Base-by-base conservation (phyloP, 2,888 invertebrate species). In the Sphecodes monilicornis region DNA sequence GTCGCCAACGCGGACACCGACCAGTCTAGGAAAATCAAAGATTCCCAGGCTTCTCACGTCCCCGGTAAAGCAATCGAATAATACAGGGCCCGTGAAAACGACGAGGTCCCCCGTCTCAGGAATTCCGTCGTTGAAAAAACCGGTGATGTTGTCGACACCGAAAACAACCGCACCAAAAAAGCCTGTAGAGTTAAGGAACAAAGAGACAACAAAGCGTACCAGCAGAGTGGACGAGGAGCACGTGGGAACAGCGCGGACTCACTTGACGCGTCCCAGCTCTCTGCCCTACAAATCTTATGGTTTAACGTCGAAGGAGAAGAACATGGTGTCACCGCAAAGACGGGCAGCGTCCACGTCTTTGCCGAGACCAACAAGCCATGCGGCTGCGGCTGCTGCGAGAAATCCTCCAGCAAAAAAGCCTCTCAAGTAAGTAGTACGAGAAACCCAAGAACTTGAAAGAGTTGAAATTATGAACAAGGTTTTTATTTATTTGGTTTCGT, bases 1-100 rank as follows among this genome's bases (percentile, higher is more conserved):
- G 11, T 95, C 95, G 3, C 95, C 96, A 0, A 95, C 95, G 46
- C 94, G 95, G 77, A 93, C 94, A n/a, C 94, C 93, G 3, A 91
- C 93, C 6, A 92, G 88, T 69, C 79, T 90, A 32, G 95, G 95
- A 18, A 97, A 97, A 84, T 97, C 97, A 0, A 97, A 97, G 92
- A 98, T 97, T 90, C 97, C 97, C 3, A 95, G 97, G 82, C 96
- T 97, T 1, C 97, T 97, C 86, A 96, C 97, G 1, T 97, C 97
- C 39, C 97, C 97, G 29, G 96, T 97, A 5, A 96, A 96, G 89
- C 96, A 97, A 26, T 95, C 95, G 95, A 89, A 76, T 43, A 46
- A 74, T 18, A 50, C 76, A 39, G 74, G 77, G 43, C 13, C 72
- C 0, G 78, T 72, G 22, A 93, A 92, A 54, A 90, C 77, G 10